These are phyloP conservation scores for Dermochelys coriacea DNA, from an alignment of 2,797 vertebrate species.

Conservation along the genomic window DNA sequence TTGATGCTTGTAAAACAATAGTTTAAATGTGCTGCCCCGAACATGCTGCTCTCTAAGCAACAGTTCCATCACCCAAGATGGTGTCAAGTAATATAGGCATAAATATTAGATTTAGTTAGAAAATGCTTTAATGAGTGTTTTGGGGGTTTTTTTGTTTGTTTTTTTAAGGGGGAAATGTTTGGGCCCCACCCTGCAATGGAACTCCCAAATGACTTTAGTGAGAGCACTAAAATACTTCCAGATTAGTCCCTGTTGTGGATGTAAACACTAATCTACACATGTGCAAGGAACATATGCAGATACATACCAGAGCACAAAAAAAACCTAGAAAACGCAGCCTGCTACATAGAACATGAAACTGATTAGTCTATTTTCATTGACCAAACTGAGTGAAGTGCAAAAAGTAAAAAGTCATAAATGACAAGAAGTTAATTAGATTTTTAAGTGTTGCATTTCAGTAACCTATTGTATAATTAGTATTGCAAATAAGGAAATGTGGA, in stretches of 20 bases:
- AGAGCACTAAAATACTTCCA: conserved; percentile 11
- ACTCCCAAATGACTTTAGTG: not conserved
- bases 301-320: not conserved
- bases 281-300: conserved; percentile 21
- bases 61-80: not conserved
- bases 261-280: conserved; percentile 40
- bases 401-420: conserved; percentile 1
- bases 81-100: not conserved
- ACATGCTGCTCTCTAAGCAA: conserved; percentile 44
- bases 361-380: conserved; percentile 69
- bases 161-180: not conserved
- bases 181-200: not conserved
- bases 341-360: conserved; percentile 37
- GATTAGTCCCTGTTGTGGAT: conserved; percentile 8
- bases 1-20: not conserved
- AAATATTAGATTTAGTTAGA: not conserved
- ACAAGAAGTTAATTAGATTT: not conserved
- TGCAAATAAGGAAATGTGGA: not conserved
- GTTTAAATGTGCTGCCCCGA: conserved; percentile 27
- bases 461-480: not conserved
- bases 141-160: no score
- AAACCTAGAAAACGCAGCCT: conserved; percentile 37
- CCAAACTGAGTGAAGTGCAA: conserved; percentile 6
- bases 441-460: not conserved
- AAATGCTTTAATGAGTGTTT: not conserved